Percentiles rank a stretch among this genome's conserved stretches.
phyloP scores from a whole-genome alignment of 2,797 vertebrate species.

The Anolis apletophallus region DNA sequence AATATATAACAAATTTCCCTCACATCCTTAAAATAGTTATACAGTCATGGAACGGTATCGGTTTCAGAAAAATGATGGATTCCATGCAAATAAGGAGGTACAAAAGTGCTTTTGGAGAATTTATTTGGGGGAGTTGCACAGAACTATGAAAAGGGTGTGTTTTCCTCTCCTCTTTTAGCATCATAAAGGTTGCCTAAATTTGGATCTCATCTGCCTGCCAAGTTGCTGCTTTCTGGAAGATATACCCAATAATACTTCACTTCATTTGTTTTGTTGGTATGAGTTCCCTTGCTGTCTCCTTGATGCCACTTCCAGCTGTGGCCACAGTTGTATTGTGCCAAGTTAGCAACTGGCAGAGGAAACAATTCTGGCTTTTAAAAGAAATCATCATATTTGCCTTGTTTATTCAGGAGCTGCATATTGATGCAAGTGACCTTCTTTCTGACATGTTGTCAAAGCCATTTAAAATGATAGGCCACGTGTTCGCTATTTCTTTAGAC shows the following conservation, averaged over 20 bases:
- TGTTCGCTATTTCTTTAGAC: background rate
- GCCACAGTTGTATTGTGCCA: background rate
- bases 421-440: background rate
- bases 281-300: background rate
- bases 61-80: too few relatives aligned
- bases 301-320: background rate
- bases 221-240: too few relatives aligned
- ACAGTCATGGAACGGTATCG: too few relatives aligned
- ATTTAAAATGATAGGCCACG: background rate
- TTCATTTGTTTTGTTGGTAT: background rate
- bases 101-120: too few relatives aligned
- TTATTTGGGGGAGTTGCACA: too few relatives aligned
- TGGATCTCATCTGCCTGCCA: background rate
- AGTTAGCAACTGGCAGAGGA: background rate
- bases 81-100: too few relatives aligned
- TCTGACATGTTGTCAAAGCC: background rate
- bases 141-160: too few relatives aligned
- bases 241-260: background rate
- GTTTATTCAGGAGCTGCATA: background rate
- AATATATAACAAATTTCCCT: too few relatives aligned
- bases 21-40: too few relatives aligned
- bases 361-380: background rate
- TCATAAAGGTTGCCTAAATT: background rate
- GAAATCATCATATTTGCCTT: background rate
- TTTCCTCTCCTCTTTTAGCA: background rate